A percentile compares a stretch with the other conserved stretches of the same genome.
phyloP scores from a whole-genome alignment of 2,113 vertebrate species.

The Callospermophilus lateralis region DNA sequence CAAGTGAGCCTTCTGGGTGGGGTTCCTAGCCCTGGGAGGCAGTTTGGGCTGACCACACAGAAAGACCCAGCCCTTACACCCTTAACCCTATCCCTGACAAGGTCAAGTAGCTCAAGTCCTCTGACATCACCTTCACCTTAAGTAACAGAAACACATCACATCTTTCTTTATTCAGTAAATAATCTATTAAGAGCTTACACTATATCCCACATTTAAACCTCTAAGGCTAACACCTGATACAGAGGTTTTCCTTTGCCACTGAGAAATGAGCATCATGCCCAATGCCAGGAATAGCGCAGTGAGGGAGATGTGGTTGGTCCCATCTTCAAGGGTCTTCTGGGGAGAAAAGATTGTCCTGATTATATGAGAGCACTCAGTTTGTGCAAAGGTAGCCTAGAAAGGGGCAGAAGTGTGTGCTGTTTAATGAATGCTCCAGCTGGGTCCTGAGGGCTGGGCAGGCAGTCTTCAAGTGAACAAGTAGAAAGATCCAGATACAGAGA shows the following conservation, averaged over 20 bases:
- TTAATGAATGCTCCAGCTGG: background rate
- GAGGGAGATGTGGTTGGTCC: background rate
- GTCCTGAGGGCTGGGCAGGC: background rate
- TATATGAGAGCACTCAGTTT: background rate
- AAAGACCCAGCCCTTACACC: background rate
- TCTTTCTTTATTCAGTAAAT: constrained; percentile 15
- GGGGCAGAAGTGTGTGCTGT: background rate
- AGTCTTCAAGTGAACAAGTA: background rate
- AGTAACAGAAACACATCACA: background rate
- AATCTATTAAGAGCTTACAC: background rate
- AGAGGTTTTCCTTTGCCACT: background rate
- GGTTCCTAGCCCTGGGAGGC: background rate
- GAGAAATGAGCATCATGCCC: background rate
- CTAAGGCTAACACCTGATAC: background rate
- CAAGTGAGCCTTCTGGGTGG: no score
- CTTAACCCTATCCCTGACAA: background rate
- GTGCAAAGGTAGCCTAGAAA: background rate
- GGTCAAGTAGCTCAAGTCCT: background rate
- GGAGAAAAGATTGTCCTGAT: background rate
- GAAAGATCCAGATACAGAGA: background rate
- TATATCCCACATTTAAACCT: background rate
- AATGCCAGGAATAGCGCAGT: background rate
- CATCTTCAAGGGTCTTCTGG: background rate
- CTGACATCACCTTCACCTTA: background rate
- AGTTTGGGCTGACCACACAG: background rate